Conservation (phyloP, 2,888 invertebrate genomes). For the Rotaria socialis region DNA sequence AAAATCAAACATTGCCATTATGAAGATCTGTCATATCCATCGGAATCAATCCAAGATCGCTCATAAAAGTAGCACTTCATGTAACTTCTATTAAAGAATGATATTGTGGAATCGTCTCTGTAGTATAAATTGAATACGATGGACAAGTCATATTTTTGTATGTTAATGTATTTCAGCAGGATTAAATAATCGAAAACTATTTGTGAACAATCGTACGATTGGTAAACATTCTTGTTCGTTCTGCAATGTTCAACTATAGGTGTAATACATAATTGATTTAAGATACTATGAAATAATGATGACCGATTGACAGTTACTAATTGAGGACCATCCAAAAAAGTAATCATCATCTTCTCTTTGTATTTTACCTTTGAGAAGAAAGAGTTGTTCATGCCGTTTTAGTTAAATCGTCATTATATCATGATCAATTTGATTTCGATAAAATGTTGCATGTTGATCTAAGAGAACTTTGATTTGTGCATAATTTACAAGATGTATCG, state of each 20-base stretch:
- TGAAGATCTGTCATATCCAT: background rate
- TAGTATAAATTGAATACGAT: background rate
- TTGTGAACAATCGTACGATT: background rate
- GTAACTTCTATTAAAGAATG: background rate
- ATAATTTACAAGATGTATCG: background rate
- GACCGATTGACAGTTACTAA: background rate
- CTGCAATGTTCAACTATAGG: background rate
- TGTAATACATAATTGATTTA: background rate
- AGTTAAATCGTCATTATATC: background rate
- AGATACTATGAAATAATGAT: background rate
- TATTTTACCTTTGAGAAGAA: background rate
- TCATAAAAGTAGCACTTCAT: background rate
- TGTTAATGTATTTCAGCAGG: background rate
- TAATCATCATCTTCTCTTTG: slow-evolving; percentile 29
- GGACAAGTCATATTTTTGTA: background rate
- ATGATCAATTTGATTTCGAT: background rate
- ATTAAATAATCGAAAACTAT: background rate
- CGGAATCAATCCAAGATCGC: background rate
- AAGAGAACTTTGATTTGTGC: background rate
- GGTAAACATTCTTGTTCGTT: background rate
- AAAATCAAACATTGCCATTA: background rate
- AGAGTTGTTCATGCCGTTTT: background rate
- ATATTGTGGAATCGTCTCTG: background rate
- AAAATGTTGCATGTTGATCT: background rate
- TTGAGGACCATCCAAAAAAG: background rate